These are phyloP conservation scores for Yponomeuta plumbellus DNA, from an alignment of 2,888 invertebrate species.

Conservation along the genomic window DNA sequence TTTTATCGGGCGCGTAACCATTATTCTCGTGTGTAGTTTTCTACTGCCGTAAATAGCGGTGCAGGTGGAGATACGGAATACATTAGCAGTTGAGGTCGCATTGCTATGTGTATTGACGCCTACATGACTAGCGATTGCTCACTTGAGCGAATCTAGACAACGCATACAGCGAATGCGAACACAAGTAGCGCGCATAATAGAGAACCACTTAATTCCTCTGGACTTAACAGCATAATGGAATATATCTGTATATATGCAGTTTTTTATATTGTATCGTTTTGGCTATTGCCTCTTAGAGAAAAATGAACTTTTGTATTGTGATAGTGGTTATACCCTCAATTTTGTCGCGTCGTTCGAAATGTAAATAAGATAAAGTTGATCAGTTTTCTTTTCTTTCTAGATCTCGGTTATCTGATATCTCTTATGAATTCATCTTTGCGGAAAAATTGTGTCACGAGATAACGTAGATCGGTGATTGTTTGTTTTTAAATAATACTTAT, in stretches of 20 bases:
- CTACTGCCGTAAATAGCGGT: constrained; percentile 39
- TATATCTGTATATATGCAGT: constrained; percentile 34
- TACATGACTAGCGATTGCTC: constrained; percentile 55
- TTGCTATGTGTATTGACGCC: constrained; percentile 56
- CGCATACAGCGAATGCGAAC: constrained; percentile 58
- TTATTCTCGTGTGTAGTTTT: constrained; percentile 5
- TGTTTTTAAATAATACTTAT: constrained; percentile 1
- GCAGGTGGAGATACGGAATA: constrained; percentile 55
- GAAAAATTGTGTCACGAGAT: constrained; percentile 2
- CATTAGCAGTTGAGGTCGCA: constrained; percentile 62
- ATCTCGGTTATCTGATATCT: constrained; percentile 51
- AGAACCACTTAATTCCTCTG: constrained; percentile 51
- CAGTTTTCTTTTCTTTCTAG: constrained; percentile 29
- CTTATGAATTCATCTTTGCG: constrained; percentile 9
- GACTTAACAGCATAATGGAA: not conserved
- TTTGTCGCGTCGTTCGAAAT: constrained; percentile 58
- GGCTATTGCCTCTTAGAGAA: constrained; percentile 62
- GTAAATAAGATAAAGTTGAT: constrained; percentile 66
- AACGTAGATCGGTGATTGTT: not conserved
- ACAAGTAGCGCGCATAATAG: constrained; percentile 59
- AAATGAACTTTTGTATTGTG: constrained; percentile 58
- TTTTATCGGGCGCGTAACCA: constrained; percentile 15
- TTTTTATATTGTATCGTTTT: constrained; percentile 49
- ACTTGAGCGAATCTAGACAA: constrained; percentile 62
- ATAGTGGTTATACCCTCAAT: constrained; percentile 63